Evolutionary conservation across 2,113 vertebrate genomes (phyloP).

Genomic region (Brachyhypopomus gauderio): DNA sequence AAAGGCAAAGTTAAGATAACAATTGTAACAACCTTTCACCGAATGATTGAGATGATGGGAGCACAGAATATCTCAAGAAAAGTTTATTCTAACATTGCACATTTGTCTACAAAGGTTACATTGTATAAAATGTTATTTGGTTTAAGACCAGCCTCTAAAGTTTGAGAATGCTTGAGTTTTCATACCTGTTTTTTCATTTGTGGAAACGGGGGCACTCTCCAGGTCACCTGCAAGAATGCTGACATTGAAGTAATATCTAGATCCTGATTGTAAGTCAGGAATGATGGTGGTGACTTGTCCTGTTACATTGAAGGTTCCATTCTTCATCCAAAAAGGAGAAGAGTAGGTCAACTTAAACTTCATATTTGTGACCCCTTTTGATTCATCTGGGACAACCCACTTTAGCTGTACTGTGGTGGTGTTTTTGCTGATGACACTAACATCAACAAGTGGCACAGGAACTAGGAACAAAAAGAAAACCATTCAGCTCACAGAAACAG

Average conservation of each 20-base stretch:
- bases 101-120: no score
- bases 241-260: background rate
- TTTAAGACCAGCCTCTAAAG: background rate
- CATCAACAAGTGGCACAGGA: background rate
- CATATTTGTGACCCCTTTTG: background rate
- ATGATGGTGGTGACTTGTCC: background rate
- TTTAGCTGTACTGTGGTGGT: background rate
- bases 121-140: no score
- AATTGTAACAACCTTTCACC: no score
- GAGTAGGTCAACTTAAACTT: background rate
- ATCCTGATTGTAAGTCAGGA: background rate
- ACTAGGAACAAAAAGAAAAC: background rate
- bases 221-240: background rate
- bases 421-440: background rate
- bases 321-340: background rate
- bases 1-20: no score
- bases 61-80: no score
- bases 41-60: no score
- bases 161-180: background rate
- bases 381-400: background rate
- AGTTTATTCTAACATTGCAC: no score
- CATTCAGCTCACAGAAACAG: background rate
- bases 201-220: rapidly evolving
- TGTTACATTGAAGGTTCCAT: background rate
- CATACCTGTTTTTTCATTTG: background rate